A percentile compares a stretch with the other conserved stretches of the same genome.
phyloP scores from a whole-genome alignment of 2,113 vertebrate genomes.

The Rhinichthys klamathensis region DNA sequence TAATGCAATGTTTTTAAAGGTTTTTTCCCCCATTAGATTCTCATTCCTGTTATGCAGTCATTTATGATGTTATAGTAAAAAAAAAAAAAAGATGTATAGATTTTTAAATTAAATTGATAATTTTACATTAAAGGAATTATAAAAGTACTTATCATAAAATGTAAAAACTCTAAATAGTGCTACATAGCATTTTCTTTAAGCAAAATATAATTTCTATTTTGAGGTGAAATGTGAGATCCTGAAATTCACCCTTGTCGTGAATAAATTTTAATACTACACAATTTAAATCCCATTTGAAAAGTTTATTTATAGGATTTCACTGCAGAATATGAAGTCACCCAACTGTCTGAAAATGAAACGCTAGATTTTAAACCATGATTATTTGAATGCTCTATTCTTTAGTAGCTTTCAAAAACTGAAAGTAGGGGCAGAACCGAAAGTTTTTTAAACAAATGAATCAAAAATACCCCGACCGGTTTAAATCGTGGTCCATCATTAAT shows the following conservation, averaged over 20 bases:
- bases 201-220: background rate
- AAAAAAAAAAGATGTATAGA: background rate
- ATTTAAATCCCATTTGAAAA: constrained; percentile 31
- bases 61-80: background rate
- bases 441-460: background rate
- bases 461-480: background rate
- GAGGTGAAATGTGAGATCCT: background rate
- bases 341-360: constrained; percentile 32
- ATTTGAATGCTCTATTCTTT: background rate
- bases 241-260: background rate
- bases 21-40: too few relatives aligned
- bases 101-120: background rate
- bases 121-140: background rate
- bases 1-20: too few relatives aligned
- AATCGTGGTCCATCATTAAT: constrained; percentile 13
- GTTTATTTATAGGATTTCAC: constrained; percentile 62
- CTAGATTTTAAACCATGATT: constrained; percentile 17
- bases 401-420: background rate
- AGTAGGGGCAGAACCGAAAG: background rate
- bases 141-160: background rate
- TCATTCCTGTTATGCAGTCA: background rate
- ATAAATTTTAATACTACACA: background rate
- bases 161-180: background rate
- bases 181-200: background rate
- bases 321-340: constrained; percentile 56